phyloP scores from a whole-genome alignment of 2,113 vertebrate species.

The Myrmecobius fasciatus region DNA sequence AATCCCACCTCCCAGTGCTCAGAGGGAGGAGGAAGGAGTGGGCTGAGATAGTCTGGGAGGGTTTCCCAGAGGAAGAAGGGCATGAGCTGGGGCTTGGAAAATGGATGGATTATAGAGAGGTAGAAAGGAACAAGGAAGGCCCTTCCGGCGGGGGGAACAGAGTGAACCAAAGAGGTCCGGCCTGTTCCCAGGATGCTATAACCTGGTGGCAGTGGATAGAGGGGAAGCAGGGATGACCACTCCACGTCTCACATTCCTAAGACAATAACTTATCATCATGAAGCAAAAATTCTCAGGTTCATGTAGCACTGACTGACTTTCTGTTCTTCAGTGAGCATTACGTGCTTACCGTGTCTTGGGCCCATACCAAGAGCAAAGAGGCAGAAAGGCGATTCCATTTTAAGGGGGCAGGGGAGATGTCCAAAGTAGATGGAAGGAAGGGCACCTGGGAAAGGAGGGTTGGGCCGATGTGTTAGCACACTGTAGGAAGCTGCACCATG shows the following conservation, averaged over 20 bases:
- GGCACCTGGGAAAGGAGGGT: neutral
- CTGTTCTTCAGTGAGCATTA: neutral
- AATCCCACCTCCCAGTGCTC: neutral
- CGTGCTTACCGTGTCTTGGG: neutral
- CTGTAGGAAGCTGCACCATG: no score
- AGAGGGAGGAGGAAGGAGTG: neutral
- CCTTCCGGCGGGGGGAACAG: neutral
- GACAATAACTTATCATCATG: neutral
- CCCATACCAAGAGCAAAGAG: neutral
- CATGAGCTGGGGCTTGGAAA: neutral
- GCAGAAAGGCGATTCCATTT: neutral
- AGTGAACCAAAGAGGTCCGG: neutral
- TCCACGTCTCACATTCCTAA: neutral
- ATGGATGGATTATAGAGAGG: neutral
- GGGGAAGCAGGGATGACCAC: neutral
- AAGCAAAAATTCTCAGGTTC: neutral
- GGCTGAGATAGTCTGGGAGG: neutral
- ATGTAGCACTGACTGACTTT: neutral
- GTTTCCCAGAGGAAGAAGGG: neutral
- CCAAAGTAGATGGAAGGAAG: neutral
- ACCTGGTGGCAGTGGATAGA: neutral
- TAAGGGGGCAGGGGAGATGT: neutral
- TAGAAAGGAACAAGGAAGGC: neutral
- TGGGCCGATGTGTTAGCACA: neutral
- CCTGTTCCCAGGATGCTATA: neutral